Conservation (phyloP, 1,140 invertebrate species). For the Papilio dardanus region DNA sequence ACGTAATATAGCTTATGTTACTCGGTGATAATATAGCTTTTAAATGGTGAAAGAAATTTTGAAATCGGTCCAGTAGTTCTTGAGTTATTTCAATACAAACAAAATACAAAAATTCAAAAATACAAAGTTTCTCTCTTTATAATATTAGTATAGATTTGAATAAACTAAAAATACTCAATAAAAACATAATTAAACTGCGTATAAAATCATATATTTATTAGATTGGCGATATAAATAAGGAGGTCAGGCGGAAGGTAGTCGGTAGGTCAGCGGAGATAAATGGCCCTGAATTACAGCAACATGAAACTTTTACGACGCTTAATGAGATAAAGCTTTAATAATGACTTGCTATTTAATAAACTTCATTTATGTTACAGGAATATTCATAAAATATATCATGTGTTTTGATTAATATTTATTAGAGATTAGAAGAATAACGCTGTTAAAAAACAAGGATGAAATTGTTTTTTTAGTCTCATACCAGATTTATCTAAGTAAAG, state of each 20-base stretch:
- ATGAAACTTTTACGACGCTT: slow-evolving; percentile 36
- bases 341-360: slow-evolving; percentile 34
- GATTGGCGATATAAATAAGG: slow-evolving; percentile 19
- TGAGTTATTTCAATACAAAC: too few relatives aligned
- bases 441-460: too few relatives aligned
- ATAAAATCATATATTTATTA: slow-evolving; percentile 26
- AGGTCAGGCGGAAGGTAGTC: slow-evolving; percentile 20
- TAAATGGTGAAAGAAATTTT: too few relatives aligned
- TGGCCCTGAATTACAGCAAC: slow-evolving; percentile 32
- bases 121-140: too few relatives aligned
- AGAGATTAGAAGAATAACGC: too few relatives aligned
- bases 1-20: too few relatives aligned
- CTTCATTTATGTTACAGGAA: slow-evolving; percentile 1
- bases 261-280: slow-evolving; percentile 33
- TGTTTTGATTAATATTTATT: not conserved
- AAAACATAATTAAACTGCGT: not conserved
- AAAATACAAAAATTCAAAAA: too few relatives aligned
- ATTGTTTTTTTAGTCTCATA: too few relatives aligned
- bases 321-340: slow-evolving; percentile 36
- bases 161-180: not conserved
- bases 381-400: not conserved
- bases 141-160: not conserved
- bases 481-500: too few relatives aligned
- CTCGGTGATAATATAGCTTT: too few relatives aligned
- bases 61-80: too few relatives aligned